Base-by-base conservation (phyloP, 2,113 vertebrate species). In the Stomatorhinus ivindoensis region DNA sequence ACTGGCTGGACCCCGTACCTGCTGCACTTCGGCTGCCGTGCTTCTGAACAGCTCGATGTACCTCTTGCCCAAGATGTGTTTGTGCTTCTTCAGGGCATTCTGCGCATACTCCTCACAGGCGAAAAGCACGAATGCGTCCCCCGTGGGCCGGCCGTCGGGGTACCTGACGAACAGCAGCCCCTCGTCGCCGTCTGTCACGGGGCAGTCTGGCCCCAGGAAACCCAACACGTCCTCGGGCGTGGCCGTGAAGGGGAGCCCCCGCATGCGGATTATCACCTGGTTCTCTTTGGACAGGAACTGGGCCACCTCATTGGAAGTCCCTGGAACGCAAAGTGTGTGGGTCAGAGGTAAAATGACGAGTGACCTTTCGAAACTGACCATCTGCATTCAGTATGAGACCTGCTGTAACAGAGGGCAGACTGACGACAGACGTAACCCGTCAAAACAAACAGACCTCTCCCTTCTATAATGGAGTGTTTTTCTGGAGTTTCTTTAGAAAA, bases 31-130 rank as follows among this genome's bases (percentile, higher is more conserved):
- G 0, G 98, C 98, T 0, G 98, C 97, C 1, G 98, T 99, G 92
- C 98, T 99, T 84, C 97, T 95, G 93, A 99, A 99, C 92, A 99
- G 95, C 94, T 99, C 98, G 2, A 99, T 99, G 90, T 99, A 99
- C 87, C 98, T 96, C 93, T 99, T 99, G 50, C 98, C 98, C 89
- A 99, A 95, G 93, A 98, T 98, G 94, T 98, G 97, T 94, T 98
- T 98, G 94, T 99, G 98, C 92, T 97, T 99, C 91, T 97, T 98
- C 93, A 99, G 95, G 51, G 98, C 96, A 65, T 97, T 97, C 93
- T 98, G 98, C 85, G 97, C 98, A 69, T 97, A 97, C 90, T 99
- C 98, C 92, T 99, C 98, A 92, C 98, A 99, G 89, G 98, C 97
- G 93, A 99, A 99, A 42, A 99, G 95, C 89, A 99, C 98, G 93